These are phyloP conservation scores for Enteromius unitaeniatus DNA, from an alignment of 2,797 vertebrate species.

Conservation along the genomic window DNA sequence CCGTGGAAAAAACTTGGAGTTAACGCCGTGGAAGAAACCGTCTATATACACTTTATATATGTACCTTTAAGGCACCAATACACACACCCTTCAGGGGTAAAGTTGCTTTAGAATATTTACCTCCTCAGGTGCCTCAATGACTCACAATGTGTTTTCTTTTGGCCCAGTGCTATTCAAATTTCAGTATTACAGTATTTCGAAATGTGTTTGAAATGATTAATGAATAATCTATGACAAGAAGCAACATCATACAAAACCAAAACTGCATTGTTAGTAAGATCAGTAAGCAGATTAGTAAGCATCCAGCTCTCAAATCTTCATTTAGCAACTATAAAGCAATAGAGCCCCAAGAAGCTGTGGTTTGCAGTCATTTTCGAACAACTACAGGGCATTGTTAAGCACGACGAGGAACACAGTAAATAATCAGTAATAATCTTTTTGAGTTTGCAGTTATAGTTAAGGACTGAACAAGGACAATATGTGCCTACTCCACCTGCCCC, in stretches of 20 bases:
- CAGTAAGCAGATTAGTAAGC: no score
- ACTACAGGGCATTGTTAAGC: not conserved
- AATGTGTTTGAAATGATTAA: not conserved
- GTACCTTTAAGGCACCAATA: not conserved
- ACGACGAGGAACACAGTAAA: not conserved
- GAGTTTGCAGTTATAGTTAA: not conserved
- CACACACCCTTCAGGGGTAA: not conserved
- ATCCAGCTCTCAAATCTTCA: not conserved
- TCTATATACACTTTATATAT: not conserved
- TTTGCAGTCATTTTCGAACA: not conserved
- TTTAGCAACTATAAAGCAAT: not conserved
- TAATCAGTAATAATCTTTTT: not conserved
- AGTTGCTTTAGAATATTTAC: not conserved
- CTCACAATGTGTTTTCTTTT: not conserved
- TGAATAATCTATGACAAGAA: not conserved
- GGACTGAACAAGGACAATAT: not conserved
- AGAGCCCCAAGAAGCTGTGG: not conserved
- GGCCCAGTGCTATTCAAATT: not conserved
- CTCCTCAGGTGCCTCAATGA: not conserved
- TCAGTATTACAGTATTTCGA: not conserved
- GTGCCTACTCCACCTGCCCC: not conserved
- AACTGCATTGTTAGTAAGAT: not conserved
- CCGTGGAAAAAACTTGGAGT: no score
- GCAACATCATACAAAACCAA: not conserved
- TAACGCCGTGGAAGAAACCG: no score